Evolutionary conservation across 2,888 invertebrate species (phyloP), one percentile per base, ranked within the genome.

Genomic region (Orchesellides sinensis): DNA sequence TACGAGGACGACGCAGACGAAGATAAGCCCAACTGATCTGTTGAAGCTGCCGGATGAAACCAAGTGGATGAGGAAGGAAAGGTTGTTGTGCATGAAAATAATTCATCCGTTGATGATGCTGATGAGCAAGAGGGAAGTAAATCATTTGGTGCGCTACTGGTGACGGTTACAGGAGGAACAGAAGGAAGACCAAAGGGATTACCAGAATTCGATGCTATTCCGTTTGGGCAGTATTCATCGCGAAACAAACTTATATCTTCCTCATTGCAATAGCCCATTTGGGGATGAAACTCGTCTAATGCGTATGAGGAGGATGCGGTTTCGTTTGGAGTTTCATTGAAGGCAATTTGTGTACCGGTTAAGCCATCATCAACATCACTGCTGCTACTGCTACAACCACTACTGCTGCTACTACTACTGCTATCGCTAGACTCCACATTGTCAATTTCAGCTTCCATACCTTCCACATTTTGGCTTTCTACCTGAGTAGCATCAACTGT

Each of bases 181-280:
- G 75, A 54, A 25, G 65, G 29, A 54, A 66, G 54, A 40, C 59
- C 49, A 23, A 69, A 72, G 8, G 78, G 59, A 56, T 61, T 78
- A 1, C 65, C 40, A 27, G 14, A 29, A 23, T 5, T n/a, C 0
- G 74, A 23, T 6, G 68, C 45, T 1, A 77, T 65, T 14, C 87
- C 87, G 54, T 88, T 88, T 0, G 87, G 87, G 74, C 87, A 88
- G 72, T 88, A 88, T 61, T 87, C 87, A 27, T 88, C 87, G 5
- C 84, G 83, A 29, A 87, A 86, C 56, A 87, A 61, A 52, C 81
- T 83, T 52, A 87, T 84, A 49, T 86, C 84, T 32, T 82, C 83
- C 35, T 82, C 81, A 21, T 40, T 59, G 54, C 73, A 79, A 35
- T 59, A 75, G 27, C 66, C 66, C 6, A 75, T 52, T 12, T 35